Percentiles rank a stretch among this genome's conserved stretches.
Evolutionary conservation across 2,797 vertebrate genomes (phyloP).

Genomic region (Acipenser ruthenus): DNA sequence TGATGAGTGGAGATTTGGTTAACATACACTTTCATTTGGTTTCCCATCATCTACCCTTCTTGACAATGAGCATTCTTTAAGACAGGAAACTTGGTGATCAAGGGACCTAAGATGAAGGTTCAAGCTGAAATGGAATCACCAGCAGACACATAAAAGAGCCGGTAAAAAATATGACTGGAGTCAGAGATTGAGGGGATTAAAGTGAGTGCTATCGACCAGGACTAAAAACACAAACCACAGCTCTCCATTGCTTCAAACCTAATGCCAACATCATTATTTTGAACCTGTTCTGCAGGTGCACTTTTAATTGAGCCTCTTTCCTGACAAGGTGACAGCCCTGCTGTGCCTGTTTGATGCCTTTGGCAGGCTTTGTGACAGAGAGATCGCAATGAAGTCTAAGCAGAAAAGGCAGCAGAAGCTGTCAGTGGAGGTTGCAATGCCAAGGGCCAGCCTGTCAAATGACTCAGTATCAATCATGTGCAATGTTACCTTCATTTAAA

Average conservation of each 20-base stretch:
- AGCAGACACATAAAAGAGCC: too few relatives aligned
- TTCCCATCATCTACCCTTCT: neutral
- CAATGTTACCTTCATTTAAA: constrained; percentile 33
- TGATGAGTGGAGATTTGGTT: neutral
- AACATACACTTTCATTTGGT: neutral
- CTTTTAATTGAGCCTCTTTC: constrained; percentile 45
- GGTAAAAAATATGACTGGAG: too few relatives aligned
- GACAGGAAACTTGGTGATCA: too few relatives aligned
- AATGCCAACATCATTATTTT: constrained; percentile 54
- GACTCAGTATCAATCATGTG: constrained; percentile 32
- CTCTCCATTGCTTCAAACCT: constrained; percentile 35
- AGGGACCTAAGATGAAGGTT: too few relatives aligned
- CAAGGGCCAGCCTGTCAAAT: constrained; percentile 26
- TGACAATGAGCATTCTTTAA: neutral
- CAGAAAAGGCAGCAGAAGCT: constrained; percentile 10
- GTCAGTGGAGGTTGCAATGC: neutral
- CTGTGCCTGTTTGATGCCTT: constrained; percentile 22
- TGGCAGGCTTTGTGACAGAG: constrained; percentile 17
- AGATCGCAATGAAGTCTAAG: neutral
- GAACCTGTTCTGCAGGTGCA: constrained; percentile 44
- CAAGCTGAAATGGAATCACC: too few relatives aligned
- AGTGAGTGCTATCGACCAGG: too few relatives aligned
- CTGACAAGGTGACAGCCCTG: constrained; percentile 48
- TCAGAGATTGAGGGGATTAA: too few relatives aligned
- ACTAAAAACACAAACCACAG: neutral